Conservation (phyloP, 2,113 vertebrate species). For the Peromyscus maniculatus region DNA sequence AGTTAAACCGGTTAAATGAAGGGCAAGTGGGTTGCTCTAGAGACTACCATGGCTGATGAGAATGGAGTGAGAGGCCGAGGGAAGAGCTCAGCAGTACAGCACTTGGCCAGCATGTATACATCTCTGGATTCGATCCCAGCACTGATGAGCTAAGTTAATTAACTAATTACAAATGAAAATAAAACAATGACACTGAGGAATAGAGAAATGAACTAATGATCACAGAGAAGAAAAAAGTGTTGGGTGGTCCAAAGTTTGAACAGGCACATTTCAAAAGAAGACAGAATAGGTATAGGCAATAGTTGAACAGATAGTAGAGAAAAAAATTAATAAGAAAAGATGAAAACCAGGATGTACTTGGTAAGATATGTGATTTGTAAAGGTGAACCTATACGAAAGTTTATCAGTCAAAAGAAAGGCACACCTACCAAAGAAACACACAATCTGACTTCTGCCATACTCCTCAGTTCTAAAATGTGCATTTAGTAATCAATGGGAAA, state of each 20-base stretch:
- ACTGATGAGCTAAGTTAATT: neutral
- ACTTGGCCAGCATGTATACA: neutral
- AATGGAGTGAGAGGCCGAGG: neutral
- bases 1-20: neutral
- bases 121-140: neutral
- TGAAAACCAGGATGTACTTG: neutral
- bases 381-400: neutral
- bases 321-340: slow-evolving; percentile 9
- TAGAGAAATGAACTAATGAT: neutral
- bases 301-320: neutral
- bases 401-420: neutral
- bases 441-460: neutral
- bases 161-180: neutral
- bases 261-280: neutral
- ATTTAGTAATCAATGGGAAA: slow-evolving; percentile 1
- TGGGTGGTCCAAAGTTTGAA: neutral
- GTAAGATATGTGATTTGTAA: neutral
- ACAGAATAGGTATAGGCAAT: neutral
- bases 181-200: neutral
- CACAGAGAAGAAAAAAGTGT: neutral
- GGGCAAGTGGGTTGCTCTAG: neutral
- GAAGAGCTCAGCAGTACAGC: neutral
- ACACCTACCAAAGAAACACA: neutral
- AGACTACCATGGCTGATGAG: neutral
- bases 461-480: neutral